Base-by-base conservation (phyloP, 2,888 invertebrate species). In the Apodemia zela region DNA sequence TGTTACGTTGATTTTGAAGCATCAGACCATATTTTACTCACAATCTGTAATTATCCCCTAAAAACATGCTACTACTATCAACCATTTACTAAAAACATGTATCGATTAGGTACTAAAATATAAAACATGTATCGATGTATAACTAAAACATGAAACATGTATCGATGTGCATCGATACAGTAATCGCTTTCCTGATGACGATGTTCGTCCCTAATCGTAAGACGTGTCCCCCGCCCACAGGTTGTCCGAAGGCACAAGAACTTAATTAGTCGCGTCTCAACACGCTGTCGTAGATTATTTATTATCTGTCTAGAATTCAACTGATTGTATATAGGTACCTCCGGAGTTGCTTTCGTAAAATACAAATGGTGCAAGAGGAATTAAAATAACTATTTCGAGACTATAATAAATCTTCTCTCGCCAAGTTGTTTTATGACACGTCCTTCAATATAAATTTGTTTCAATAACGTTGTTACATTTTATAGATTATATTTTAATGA, bases 201-300 rank as follows among this genome's bases (percentile, higher is more conserved):
- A 29, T 21, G 47, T 21, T 11, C 57, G 13, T 57, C 57, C 13
- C 57, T 57, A 57, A 57, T 57, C 29, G 57, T 3, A n/a, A 57
- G 57, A 57, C 57, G 57, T n/a, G 57, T 57, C 7, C 25, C 15
- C 57, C 57, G 57, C 29, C 57, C 57, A 57, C 57, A 29, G 29
- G 57, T 57, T 57, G 57, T 57, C 57, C 57, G 57, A 57, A 57
- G 57, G 57, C 82, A 84, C 83, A 86, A 87, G 88, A 87, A 87
- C 89, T 89, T 89, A 89, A 89, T 89, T 89, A 89, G 89, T 81
- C 73, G 78, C 78, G 77, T 84, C 79, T 85, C 85, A 82, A 80
- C 83, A 76, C 68, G 67, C 66, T 80, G 78, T 79, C 78, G 74
- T 71, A 77, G 74, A 82, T 85, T 86, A 89, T 89, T 89, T 89